Conservation (phyloP, 1,140 invertebrate species). For the Drosophila serrata region DNA sequence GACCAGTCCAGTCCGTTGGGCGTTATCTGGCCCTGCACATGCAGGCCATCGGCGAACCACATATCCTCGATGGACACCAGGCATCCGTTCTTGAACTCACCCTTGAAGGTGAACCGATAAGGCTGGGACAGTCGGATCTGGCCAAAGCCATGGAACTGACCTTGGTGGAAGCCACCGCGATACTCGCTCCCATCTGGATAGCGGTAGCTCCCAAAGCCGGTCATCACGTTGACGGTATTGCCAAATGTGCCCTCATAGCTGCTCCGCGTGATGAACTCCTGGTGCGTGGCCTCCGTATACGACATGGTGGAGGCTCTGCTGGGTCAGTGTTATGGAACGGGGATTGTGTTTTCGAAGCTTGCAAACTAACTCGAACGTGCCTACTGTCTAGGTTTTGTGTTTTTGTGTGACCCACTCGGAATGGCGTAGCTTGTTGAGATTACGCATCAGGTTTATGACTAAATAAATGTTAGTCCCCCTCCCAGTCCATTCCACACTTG, state of each 20-base stretch:
- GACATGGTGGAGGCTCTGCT: background rate
- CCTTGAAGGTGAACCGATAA: conserved; percentile 68
- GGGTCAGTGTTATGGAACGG: background rate
- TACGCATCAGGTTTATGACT: conserved; percentile 71
- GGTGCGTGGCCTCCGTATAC: background rate
- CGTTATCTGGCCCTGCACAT: conserved; percentile 46
- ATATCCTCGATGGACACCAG: conserved; percentile 64
- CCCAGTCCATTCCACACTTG: background rate
- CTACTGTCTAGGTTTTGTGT: conserved; percentile 17
- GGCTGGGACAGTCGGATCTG: conserved; percentile 62
- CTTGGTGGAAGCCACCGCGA: conserved; percentile 56
- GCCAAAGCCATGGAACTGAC: conserved; percentile 70
- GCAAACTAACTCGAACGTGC: conserved; percentile 23
- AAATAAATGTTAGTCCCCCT: conserved; percentile 57
- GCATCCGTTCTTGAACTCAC: conserved; percentile 54
- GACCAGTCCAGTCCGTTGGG: conserved; percentile 35
- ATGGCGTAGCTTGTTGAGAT: conserved; percentile 67
- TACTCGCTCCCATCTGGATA: conserved; percentile 79
- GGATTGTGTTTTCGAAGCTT: conserved; percentile 7
- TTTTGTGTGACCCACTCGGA: conserved; percentile 36
- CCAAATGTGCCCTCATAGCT: conserved; percentile 69
- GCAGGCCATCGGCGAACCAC: conserved; percentile 70
- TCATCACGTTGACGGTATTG: conserved; percentile 58
- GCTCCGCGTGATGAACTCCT: conserved; percentile 60
- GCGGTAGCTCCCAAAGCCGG: conserved; percentile 69